phyloP scores from a whole-genome alignment of 2,888 invertebrate species.

The Acanthopleura granulata region DNA sequence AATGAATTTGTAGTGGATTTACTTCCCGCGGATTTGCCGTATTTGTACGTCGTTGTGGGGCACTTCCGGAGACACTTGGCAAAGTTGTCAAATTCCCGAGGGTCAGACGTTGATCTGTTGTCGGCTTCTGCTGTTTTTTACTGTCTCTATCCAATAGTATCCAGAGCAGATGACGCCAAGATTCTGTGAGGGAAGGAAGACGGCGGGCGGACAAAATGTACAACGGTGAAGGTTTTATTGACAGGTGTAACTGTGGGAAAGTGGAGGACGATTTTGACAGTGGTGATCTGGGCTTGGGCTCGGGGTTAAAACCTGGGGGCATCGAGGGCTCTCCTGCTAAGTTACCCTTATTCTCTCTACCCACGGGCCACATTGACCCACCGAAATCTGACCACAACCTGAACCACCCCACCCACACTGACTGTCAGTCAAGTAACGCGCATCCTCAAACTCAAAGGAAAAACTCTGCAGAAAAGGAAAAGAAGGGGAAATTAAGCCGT shows the following conservation, averaged over 20 bases:
- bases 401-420: background rate
- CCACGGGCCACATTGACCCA: background rate
- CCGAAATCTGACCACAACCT: background rate
- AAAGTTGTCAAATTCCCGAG: background rate
- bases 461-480: background rate
- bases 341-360: background rate
- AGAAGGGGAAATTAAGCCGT: background rate
- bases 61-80: conserved; percentile 27
- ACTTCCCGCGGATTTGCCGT: too few species aligned
- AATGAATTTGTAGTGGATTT: too few species aligned
- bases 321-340: conserved; percentile 11
- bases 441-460: background rate
- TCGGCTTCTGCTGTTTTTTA: background rate
- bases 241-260: background rate
- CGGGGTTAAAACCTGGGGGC: conserved; percentile 45
- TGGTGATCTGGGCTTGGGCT: conserved; percentile 54
- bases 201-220: background rate
- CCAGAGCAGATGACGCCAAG: background rate
- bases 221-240: background rate
- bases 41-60: conserved; percentile 1
- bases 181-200: background rate
- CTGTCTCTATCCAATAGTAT: background rate
- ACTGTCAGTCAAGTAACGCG: background rate
- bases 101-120: too few species aligned
- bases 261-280: conserved; percentile 17